Conservation (phyloP, 1,140 invertebrate species). For the Ceratina japonica region DNA sequence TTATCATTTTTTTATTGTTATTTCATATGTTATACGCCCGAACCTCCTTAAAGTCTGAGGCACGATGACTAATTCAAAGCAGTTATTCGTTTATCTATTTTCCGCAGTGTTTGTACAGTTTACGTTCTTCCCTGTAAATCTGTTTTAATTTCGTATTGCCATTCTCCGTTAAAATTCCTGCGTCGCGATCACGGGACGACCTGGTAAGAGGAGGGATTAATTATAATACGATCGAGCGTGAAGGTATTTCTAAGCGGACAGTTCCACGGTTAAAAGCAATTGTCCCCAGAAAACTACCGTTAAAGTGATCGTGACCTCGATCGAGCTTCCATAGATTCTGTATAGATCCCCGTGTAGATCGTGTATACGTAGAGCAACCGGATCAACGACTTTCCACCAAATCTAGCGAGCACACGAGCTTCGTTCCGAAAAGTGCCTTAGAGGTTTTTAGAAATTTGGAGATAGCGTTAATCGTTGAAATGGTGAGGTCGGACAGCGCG, state of each 20-base stretch:
- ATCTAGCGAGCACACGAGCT: not conserved
- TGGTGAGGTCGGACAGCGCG: too few relatives aligned
- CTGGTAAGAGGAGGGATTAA: constrained; percentile 27
- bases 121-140: too few relatives aligned
- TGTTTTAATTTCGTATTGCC: too few relatives aligned
- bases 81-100: too few relatives aligned
- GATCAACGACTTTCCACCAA: constrained; percentile 34
- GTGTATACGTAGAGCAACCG: constrained; percentile 36
- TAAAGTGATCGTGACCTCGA: constrained; percentile 63
- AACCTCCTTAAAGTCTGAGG: too few relatives aligned
- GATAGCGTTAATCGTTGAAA: too few relatives aligned
- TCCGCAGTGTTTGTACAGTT: too few relatives aligned
- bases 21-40: too few relatives aligned
- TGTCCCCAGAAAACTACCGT: constrained; percentile 58
- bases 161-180: too few relatives aligned
- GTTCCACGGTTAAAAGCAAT: constrained; percentile 51
- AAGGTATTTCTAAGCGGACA: not conserved
- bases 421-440: not conserved
- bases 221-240: constrained; percentile 30
- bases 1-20: too few relatives aligned
- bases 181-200: not conserved
- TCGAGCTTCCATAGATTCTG: constrained; percentile 51
- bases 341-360: constrained; percentile 48
- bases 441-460: not conserved
- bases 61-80: too few relatives aligned